Conservation (phyloP, 2,888 invertebrate genomes). For the Vannuccia rotundouncinata region DNA sequence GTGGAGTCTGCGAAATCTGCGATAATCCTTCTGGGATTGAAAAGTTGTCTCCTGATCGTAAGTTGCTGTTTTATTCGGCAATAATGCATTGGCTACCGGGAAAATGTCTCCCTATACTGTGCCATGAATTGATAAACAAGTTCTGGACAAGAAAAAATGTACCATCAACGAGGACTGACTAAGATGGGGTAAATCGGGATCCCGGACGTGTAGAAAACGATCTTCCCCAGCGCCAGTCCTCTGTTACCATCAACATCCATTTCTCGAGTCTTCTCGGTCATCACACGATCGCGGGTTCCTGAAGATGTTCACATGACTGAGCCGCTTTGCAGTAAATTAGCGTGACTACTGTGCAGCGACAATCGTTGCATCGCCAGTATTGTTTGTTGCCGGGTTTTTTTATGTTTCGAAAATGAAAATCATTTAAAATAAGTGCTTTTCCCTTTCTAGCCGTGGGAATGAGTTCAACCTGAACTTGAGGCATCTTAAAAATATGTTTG, state of each 20-base stretch:
- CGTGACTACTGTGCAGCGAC: neutral
- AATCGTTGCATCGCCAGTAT: constrained; percentile 8
- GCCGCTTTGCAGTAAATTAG: constrained; percentile 17
- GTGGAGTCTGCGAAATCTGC: neutral
- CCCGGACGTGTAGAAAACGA: too few relatives aligned
- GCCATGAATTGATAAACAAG: constrained; percentile 14
- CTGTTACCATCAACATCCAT: too few relatives aligned
- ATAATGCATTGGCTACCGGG: neutral
- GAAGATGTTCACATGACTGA: too few relatives aligned
- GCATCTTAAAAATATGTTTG: neutral
- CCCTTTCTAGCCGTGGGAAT: constrained; percentile 5
- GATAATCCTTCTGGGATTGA: neutral
- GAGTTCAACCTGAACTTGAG: constrained; percentile 1
- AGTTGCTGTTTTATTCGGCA: constrained; percentile 9
- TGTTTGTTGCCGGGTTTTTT: constrained; percentile 12
- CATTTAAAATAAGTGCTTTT: constrained; percentile 15
- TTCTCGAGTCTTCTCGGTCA: too few relatives aligned
- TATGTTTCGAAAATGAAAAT: constrained; percentile 10
- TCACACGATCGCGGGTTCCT: too few relatives aligned
- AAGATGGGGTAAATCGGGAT: neutral
- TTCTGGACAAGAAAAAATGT: neutral
- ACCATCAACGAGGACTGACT: neutral
- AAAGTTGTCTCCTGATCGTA: constrained; percentile 6
- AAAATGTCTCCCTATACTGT: constrained; percentile 15
- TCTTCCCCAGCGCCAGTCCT: too few relatives aligned